Evolutionary conservation across 1,140 invertebrate species (phyloP), one percentile per base, ranked within the genome.

Genomic region (Aphelenchoides fujianensis): DNA sequence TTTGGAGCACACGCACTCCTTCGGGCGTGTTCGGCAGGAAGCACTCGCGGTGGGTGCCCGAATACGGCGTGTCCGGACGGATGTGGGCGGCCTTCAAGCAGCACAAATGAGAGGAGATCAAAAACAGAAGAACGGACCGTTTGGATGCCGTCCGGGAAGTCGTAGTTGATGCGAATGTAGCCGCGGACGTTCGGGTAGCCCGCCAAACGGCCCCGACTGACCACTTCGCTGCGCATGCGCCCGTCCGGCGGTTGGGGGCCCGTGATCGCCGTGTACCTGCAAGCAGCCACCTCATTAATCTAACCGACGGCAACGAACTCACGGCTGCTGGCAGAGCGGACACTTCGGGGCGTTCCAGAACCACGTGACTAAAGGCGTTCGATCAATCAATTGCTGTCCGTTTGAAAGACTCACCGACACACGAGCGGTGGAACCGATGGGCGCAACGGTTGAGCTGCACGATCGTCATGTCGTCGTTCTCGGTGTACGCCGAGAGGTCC

Each of bases 1-100:
- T 86, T 75, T 89, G 86, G 74, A 94, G 84, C 66, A 91, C 85
- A 79, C 84, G 64, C 5, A 80, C 78, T 80, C 86, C 87, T 73
- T 72, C 78, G 16, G 41, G 66, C 34, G 69, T 83, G 54, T 84
- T 81, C 1, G 81, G 81, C 32, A 82, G 62, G 73, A 74, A 82
- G n/a, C 78, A 78, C 16, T 52, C 48, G 1, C 81, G 79, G 66
- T 9, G 32, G 19, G 77, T 83, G 16, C 82, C 80, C 27, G 37
- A n/a, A 68, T 72, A 84, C 1, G 66, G 82, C 2, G 41, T 16
- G 2, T 82, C 81, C 30, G 81, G 81, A 9, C 81, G 75, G 16
- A 72, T 59, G 68, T 82, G 81, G 16, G 28, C 7, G 3, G 23
- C 54, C 12, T 64, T 12, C 0, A 1, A 64, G 16, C 16, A 1